A percentile compares a stretch with the other conserved stretches of the same genome.
Evolutionary conservation across 2,113 vertebrate species (phyloP).

Genomic region (Sinocyclocheilus grahami): DNA sequence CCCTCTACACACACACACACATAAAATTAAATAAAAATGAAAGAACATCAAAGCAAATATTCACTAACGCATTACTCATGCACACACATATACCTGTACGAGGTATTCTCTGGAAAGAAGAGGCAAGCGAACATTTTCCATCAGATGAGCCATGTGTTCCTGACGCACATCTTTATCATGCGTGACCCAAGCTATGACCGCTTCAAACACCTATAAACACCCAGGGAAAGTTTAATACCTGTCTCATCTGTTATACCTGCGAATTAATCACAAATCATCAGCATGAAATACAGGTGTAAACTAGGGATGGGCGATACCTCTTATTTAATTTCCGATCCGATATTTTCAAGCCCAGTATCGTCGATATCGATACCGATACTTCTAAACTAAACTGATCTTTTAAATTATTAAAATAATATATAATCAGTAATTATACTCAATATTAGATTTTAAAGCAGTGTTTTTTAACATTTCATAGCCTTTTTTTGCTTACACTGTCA

Average conservation of each 20-base stretch:
- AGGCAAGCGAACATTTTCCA: slow-evolving; percentile 96
- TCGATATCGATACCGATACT: too few species aligned
- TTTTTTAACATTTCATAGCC: too few species aligned
- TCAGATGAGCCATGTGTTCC: slow-evolving; percentile 94
- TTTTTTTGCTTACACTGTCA: too few species aligned
- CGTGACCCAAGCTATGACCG: slow-evolving; percentile 95
- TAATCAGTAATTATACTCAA: too few species aligned
- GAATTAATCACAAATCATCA: background rate
- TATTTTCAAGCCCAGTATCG: too few species aligned
- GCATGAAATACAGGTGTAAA: background rate
- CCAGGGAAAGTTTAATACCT: slow-evolving; percentile 4
- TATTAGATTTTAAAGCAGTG: too few species aligned
- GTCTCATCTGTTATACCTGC: background rate
- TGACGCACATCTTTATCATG: slow-evolving; percentile 95
- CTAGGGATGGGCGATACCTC: background rate
- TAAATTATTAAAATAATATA: too few species aligned
- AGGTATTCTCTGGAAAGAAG: slow-evolving; percentile 96
- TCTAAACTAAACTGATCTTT: too few species aligned
- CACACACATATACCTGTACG: slow-evolving; percentile 85
- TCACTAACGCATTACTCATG: slow-evolving; percentile 10
- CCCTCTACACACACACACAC: slow-evolving; percentile 76
- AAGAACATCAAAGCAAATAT: background rate
- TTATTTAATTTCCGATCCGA: too few species aligned
- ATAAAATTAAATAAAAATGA: background rate
- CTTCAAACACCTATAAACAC: slow-evolving; percentile 91